Evolutionary conservation across 2,113 vertebrate species (phyloP), one percentile per base, ranked within the genome.

Genomic region (Zosterops japonicus): DNA sequence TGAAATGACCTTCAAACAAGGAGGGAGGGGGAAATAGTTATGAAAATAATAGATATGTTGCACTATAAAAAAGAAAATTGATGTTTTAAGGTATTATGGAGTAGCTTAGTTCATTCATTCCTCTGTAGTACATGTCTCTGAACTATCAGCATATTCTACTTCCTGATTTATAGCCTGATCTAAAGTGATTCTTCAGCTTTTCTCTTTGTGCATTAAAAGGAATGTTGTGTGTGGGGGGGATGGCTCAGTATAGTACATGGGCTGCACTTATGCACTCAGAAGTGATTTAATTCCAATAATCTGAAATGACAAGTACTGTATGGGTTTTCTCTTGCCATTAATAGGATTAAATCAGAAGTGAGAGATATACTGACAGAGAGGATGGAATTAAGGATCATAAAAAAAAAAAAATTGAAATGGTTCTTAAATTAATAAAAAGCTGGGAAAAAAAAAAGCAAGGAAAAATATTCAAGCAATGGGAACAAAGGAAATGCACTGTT

Each of bases 221-320:
- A 79, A 18, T 44, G 14, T 3, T 89, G 5, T 31, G 20, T 46
- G 20, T 14, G 47, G 12, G 29, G 9, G 35, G 35, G 29, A 11
- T 10, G 36, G 36, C 59, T 60, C 49, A 12, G 1, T 83, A 16
- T 2, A 65, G 46, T 41, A 67, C 60, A 76, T 49, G 36, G 19
- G 7, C n/a, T 91, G 63, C 59, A 74, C 24, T 83, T 92, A 65
- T 65, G 23, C 59, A 77, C 35, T 80, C 63, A 81, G 39, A 83
- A 93, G n/a, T 77, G n/a, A 89, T 94, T 93, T 95, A 94, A 79
- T 83, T 95, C 93, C 82, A 87, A 83, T 91, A 95, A 93, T 72
- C 70, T 90, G 67, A 86, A 95, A 88, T 81, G 81, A 85, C 84
- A 93, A 69, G 49, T 85, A 33, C 64, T 79, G n/a, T 76, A 71